These are phyloP conservation scores for Watsonalla cultraria DNA, from an alignment of 2,888 invertebrate genomes.

Conservation along the genomic window DNA sequence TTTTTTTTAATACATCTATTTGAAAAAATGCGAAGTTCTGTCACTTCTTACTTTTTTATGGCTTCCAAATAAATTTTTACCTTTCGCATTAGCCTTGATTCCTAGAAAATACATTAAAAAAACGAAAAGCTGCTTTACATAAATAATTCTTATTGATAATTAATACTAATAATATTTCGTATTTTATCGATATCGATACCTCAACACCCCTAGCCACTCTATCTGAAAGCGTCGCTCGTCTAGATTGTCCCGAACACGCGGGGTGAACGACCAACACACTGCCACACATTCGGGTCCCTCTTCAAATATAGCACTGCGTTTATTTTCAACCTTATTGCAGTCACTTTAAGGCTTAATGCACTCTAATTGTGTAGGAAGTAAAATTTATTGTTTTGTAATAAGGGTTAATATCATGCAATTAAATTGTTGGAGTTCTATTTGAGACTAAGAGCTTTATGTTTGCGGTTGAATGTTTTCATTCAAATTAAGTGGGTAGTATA, in stretches of 20 bases:
- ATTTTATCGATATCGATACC: conserved; percentile 12
- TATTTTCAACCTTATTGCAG: neutral
- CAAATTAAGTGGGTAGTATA: too few species aligned
- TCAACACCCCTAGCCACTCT: conserved; percentile 33
- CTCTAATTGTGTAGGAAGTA: neutral
- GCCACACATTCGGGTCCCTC: conserved; percentile 55
- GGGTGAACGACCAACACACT: conserved; percentile 68
- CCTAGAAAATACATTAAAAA: too few species aligned
- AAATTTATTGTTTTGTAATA: conserved; percentile 1
- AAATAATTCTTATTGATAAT: too few species aligned
- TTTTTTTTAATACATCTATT: too few species aligned
- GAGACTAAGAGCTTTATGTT: neutral
- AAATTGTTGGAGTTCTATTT: neutral
- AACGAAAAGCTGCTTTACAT: too few species aligned
- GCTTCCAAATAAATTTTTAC: too few species aligned
- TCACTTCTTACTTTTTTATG: too few species aligned
- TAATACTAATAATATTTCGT: too few species aligned
- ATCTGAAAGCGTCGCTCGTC: conserved; percentile 49
- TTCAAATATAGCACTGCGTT: conserved; percentile 13
- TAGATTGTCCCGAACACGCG: conserved; percentile 48
- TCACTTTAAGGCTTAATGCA: neutral
- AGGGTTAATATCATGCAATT: neutral
- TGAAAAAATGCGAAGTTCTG: too few species aligned
- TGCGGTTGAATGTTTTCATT: neutral
- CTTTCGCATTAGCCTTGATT: too few species aligned